Conservation (phyloP, 2,113 vertebrate genomes). For the Microtus montanus region DNA sequence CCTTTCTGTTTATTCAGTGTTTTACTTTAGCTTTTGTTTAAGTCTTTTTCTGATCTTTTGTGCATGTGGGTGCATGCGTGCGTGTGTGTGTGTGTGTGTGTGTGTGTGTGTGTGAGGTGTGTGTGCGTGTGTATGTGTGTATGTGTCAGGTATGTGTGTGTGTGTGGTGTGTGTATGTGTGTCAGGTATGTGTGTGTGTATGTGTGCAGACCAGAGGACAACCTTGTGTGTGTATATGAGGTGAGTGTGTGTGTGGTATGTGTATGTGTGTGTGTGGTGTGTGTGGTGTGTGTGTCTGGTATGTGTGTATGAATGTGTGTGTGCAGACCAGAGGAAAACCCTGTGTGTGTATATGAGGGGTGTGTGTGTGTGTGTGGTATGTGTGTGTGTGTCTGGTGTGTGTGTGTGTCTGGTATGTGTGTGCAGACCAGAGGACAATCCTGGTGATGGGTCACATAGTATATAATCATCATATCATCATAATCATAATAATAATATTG, state of each 20-base stretch:
- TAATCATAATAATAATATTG: not conserved
- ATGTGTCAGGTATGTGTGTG: not conserved
- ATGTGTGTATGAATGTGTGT: not conserved
- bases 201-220: no score
- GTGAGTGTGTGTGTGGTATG: no score
- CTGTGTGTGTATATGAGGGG: no score
- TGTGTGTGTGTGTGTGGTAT: not conserved
- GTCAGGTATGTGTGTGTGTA: not conserved
- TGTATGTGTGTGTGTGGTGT: not conserved
- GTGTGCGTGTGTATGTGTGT: not conserved
- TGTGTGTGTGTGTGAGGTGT: no score
- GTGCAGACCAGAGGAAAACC: not conserved
- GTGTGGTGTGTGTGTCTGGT: no score
- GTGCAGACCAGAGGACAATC: not conserved
- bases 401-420: no score
- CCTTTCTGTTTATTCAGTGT: not conserved
- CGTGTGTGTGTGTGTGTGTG: no score
- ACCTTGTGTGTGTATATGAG: not conserved
- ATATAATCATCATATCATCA: not conserved
- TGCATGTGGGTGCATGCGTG: not conserved
- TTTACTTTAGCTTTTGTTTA: not conserved
- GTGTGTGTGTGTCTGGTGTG: not conserved
- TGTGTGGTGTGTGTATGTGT: no score
- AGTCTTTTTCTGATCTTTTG: not conserved
- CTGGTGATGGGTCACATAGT: not conserved